A percentile compares a stretch with the other conserved stretches of the same genome.
Conservation (phyloP, 2,113 vertebrate species). For the Boleophthalmus pectinirostris region DNA sequence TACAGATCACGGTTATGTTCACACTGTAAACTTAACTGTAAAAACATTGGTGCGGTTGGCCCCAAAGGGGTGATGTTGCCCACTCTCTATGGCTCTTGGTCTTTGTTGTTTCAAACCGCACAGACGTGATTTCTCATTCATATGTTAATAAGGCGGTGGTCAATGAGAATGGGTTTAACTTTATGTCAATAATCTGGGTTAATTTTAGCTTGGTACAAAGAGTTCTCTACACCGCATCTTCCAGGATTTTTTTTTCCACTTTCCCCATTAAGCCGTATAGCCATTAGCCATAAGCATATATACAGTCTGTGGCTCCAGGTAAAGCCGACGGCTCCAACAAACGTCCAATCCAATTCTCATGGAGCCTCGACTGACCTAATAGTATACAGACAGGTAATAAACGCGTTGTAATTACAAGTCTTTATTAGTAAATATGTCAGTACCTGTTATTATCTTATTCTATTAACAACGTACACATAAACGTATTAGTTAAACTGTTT, state of each 20-base stretch:
- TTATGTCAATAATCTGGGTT: background rate
- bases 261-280: background rate
- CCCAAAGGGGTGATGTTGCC: slow-evolving; percentile 36
- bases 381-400: background rate
- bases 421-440: background rate
- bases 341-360: background rate
- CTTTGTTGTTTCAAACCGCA: slow-evolving; percentile 55
- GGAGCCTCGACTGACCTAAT: background rate
- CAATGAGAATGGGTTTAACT: background rate
- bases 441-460: background rate
- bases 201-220: background rate
- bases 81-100: slow-evolving; percentile 40
- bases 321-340: background rate
- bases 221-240: background rate
- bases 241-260: background rate
- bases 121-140: slow-evolving; percentile 34
- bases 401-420: background rate
- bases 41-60: slow-evolving; percentile 11
- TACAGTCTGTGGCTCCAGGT: background rate
- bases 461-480: background rate
- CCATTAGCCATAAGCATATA: background rate
- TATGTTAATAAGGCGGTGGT: background rate
- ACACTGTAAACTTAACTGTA: slow-evolving; percentile 27
- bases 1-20: background rate
- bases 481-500: background rate